phyloP scores from a whole-genome alignment of 2,797 vertebrate genomes.

The Anas capensis region DNA sequence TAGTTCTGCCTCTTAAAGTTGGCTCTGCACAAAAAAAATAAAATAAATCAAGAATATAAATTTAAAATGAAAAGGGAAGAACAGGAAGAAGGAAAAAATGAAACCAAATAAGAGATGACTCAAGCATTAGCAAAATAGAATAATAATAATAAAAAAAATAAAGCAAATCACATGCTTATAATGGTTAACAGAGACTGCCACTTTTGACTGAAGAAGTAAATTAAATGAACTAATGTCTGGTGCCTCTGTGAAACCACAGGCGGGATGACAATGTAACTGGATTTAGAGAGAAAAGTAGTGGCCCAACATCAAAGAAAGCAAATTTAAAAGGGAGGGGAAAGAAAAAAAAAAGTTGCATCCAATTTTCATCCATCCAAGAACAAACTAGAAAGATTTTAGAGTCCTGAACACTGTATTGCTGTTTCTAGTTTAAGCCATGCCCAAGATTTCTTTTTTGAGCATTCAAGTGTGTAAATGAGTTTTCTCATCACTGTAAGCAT shows the following conservation, averaged over 20 bases:
- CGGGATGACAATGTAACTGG: constrained; percentile 21
- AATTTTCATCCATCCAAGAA: not conserved
- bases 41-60: not conserved
- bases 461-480: constrained; percentile 12
- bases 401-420: not conserved
- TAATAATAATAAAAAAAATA: not conserved
- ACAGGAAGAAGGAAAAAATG: not conserved
- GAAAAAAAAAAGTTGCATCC: not conserved
- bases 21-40: not conserved
- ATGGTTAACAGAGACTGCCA: constrained; percentile 3
- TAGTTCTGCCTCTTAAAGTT: not conserved
- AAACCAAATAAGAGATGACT: not conserved
- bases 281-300: constrained; percentile 8
- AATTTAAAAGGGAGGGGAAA: not conserved
- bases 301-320: constrained; percentile 28
- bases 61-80: not conserved
- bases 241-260: constrained; percentile 50
- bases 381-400: constrained; percentile 8
- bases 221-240: not conserved
- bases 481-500: constrained; percentile 14
- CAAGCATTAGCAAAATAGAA: not conserved
- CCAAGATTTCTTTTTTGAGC: not conserved
- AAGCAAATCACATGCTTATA: constrained; percentile 15
- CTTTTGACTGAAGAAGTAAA: constrained; percentile 13
- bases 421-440: not conserved